Evolutionary conservation across 23 tunicate species (phyloP).

Genomic region (Aplidium turbinatum): DNA sequence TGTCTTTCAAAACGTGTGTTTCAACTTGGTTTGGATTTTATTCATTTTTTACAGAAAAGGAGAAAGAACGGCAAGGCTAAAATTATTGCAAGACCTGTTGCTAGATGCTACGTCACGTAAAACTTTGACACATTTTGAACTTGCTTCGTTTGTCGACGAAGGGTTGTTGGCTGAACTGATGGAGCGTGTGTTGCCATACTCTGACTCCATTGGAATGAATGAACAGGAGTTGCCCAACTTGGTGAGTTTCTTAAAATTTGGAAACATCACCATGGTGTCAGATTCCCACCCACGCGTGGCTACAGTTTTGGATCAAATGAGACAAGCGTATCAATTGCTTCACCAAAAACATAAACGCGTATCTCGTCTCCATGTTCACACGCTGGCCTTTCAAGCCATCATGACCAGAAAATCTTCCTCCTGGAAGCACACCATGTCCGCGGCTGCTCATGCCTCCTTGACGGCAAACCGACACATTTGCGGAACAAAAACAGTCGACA

Average conservation of each 20-base stretch:
- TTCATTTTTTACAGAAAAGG: slow-evolving; percentile 53
- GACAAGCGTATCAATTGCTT: slow-evolving; percentile 52
- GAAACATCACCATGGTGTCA: slow-evolving; percentile 68
- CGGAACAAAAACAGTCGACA: slow-evolving; percentile 64
- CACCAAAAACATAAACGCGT: slow-evolving; percentile 30
- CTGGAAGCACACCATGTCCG: slow-evolving; percentile 94
- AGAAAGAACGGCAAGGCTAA: slow-evolving; percentile 41
- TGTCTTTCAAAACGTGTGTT: too few relatives aligned
- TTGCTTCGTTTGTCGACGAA: slow-evolving; percentile 95
- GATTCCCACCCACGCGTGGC: slow-evolving; percentile 83
- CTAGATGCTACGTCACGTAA: slow-evolving; percentile 40
- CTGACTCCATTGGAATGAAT: slow-evolving; percentile 95
- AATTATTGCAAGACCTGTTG: slow-evolving; percentile 46
- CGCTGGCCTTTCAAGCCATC: slow-evolving; percentile 95
- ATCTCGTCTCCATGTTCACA: slow-evolving; percentile 92
- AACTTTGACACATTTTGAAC: slow-evolving; percentile 77
- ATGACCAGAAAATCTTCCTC: slow-evolving; percentile 53
- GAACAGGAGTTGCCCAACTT: slow-evolving; percentile 94
- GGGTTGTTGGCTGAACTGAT: slow-evolving; percentile 51
- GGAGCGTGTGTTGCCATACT: slow-evolving; percentile 60
- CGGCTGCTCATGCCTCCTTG: slow-evolving; percentile 90
- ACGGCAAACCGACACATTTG: slow-evolving; percentile 95
- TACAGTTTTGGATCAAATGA: slow-evolving; percentile 85
- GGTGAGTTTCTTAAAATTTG: slow-evolving; percentile 62
- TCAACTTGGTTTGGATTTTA: too few relatives aligned